Base-by-base conservation (phyloP, 2,113 vertebrate genomes). In the Procapra przewalskii region DNA sequence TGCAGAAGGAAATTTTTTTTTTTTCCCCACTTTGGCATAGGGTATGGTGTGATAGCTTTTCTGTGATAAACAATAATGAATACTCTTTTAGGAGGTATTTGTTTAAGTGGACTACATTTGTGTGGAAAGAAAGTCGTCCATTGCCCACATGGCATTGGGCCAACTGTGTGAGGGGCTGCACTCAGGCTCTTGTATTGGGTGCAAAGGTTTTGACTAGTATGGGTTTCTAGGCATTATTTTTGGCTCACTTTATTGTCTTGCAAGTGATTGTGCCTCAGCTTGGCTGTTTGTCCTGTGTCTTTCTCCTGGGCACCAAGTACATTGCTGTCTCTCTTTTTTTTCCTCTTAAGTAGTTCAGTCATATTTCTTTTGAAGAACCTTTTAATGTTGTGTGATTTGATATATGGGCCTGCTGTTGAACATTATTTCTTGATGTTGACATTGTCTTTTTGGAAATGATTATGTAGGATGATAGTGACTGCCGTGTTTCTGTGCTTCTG, bases 21-120 rank as follows among this genome's bases (percentile, higher is more conserved):
- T 64, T 71, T 85, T 5, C 0, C 75, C 36, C 33, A 54, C 45
- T 93, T 96, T 67, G 75, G 80, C 87, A 4, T 6, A 54, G 0
- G 52, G 33, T 75, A 57, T 94, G 91, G 4, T 60, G 4, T 91
- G 40, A 36, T 89, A 29, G 80, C 33, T 95, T 93, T 97, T 96
- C 67, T 90, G 64, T 57, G 57, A 88, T 97, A 87, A 94, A 57
- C 52, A 84, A 77, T 89, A 96, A n/a, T 97, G 77, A 67, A 19
- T 71, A 91, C 29, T 93, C 17, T 5, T 96, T 97, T 45, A 85
- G 3, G 31, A 93, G 59, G 19, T 45, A 10, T 96, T 94, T 95
- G 48, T 88, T 94, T 91, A 92, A 94, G 48, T 25, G 33, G 94
- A 94, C 81, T 60, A 81, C 6, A 62, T 95, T 52, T 93, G 48